Evolutionary conservation across 2,113 vertebrate species (phyloP), one percentile per base, ranked within the genome.

Genomic region (Anas platyrhynchos): DNA sequence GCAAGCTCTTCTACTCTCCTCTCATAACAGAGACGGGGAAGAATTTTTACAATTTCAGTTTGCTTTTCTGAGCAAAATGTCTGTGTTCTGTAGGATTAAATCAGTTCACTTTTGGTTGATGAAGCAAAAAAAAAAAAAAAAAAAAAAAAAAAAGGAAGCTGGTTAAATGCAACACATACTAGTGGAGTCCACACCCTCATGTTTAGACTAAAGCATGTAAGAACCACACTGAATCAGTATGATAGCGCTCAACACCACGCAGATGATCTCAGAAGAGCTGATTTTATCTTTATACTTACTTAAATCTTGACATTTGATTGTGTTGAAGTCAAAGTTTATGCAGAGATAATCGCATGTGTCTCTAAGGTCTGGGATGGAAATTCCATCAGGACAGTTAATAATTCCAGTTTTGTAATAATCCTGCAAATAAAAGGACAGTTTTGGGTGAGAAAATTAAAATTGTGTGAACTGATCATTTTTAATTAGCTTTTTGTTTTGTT

Each of bases 311-410:
- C 98, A 98, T 62, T 97, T 98, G 93, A 98, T 97, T 32, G 98
- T 98, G 96, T 98, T 98, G 97, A 98, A 98, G 91, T 98, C 98
- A 86, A 98, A 98, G 92, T 98, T 98, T 91, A 98, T 98, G 95
- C 98, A 98, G 76, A 98, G 98, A 88, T 98, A 98, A 96, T 98
- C 98, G 4, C 98, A 98, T 0, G 98, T 98, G 75, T 98, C 98
- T 75, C 98, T 96, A 36, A 98, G 98, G 91, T 98, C 98, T 71
- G 98, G 98, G 87, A 98, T 98, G 83, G 97, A 98, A 96, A 98
- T 98, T 65, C 98, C 98, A 88, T 98, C 98, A 11, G 98, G 98
- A 84, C 98, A 98, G 75, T 98, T 98, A 94, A 98, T 98, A 68
- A 98, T 95, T 59, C 98, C 98, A 0, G 97, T 98, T 97, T 98